These are phyloP conservation scores for Platycnemis pennipes DNA, from an alignment of 2,888 invertebrate species.

Conservation along the genomic window DNA sequence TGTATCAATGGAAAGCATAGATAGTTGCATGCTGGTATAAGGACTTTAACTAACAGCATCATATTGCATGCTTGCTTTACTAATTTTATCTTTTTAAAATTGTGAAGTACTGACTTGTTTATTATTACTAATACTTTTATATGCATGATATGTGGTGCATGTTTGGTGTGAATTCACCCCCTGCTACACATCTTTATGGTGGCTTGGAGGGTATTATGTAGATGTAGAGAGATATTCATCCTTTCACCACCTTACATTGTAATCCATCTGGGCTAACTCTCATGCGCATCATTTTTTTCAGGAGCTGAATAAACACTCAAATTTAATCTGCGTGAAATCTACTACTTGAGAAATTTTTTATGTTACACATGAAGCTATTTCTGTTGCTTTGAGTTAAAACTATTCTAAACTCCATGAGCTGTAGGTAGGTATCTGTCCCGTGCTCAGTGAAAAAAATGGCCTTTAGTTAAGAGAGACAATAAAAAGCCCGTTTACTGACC, in stretches of 20 bases:
- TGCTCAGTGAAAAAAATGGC: not conserved
- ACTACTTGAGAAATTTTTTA: not conserved
- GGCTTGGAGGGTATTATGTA: too few relatives aligned
- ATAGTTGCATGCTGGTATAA: too few relatives aligned
- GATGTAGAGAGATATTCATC: too few relatives aligned
- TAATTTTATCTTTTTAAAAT: too few relatives aligned
- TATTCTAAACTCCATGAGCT: not conserved
- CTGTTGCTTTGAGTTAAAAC: not conserved
- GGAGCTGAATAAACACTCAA: not conserved
- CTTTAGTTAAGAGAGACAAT: not conserved
- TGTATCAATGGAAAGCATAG: too few relatives aligned
- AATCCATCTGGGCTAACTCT: not conserved
- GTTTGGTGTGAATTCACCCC: too few relatives aligned
- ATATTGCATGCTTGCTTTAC: too few relatives aligned
- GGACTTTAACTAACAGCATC: too few relatives aligned
- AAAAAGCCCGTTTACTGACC: conserved; percentile 10
- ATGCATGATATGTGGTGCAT: too few relatives aligned
- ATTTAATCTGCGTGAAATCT: not conserved
- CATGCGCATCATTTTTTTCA: not conserved
- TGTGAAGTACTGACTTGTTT: too few relatives aligned
- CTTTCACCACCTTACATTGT: not conserved
- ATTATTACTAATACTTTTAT: too few relatives aligned
- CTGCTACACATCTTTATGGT: too few relatives aligned
- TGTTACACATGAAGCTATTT: not conserved
- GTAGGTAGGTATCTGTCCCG: not conserved